These are phyloP conservation scores for Sebastes elongatus DNA, from an alignment of 2,797 vertebrate genomes.

Conservation along the genomic window DNA sequence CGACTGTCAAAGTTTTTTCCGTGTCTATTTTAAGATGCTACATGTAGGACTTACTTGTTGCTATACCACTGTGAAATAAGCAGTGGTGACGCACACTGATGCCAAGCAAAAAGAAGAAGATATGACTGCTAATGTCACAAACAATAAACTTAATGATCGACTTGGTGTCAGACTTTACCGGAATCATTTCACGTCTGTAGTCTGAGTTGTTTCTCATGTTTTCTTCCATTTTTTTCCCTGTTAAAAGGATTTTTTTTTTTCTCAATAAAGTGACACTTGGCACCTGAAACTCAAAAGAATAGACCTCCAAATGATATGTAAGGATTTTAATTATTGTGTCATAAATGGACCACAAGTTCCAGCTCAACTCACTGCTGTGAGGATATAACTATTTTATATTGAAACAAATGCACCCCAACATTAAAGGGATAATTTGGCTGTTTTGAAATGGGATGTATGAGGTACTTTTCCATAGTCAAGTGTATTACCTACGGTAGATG, in stretches of 20 bases:
- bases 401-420: not conserved
- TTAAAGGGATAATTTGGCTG: too few species aligned
- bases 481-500: too few species aligned
- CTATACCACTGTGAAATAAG: slow-evolving; percentile 30
- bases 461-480: too few species aligned
- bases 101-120: not conserved
- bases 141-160: slow-evolving; percentile 28
- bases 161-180: not conserved
- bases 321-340: not conserved
- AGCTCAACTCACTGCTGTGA: not conserved
- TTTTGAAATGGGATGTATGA: too few species aligned
- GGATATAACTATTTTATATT: not conserved
- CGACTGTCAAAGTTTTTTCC: slow-evolving; percentile 5
- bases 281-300: not conserved
- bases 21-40: slow-evolving; percentile 64
- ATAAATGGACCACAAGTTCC: not conserved
- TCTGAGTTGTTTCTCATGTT: not conserved
- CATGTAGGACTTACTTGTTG: slow-evolving; percentile 26
- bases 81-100: slow-evolving; percentile 42
- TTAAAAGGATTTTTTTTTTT: too few species aligned
- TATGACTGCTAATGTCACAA: slow-evolving; percentile 31
- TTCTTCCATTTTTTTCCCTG: too few species aligned
- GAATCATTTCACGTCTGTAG: not conserved
- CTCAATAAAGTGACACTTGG: too few species aligned
- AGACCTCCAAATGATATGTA: not conserved